Conservation (phyloP, 2,113 vertebrate species). For the Cichladusa arquata region DNA sequence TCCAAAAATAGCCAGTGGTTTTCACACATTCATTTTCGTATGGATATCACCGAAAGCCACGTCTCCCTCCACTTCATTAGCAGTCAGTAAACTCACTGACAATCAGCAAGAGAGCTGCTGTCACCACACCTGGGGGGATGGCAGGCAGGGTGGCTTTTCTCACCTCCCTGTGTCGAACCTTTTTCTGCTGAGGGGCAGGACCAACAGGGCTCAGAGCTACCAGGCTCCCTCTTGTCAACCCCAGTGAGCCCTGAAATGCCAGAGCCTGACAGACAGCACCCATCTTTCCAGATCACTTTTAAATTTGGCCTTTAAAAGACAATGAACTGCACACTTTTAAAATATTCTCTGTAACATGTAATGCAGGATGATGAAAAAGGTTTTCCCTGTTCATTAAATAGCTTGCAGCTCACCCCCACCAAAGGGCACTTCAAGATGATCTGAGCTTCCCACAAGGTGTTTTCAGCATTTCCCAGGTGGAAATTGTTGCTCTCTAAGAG, state of each 20-base stretch:
- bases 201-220: neutral
- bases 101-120: conserved; percentile 7
- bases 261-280: neutral
- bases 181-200: neutral
- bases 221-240: neutral
- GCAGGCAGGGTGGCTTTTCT: neutral
- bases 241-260: neutral
- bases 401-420: neutral
- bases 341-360: neutral
- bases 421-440: neutral
- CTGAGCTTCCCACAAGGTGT: neutral
- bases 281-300: neutral
- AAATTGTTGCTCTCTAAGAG: neutral
- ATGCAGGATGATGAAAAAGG: neutral
- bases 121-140: neutral
- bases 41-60: neutral
- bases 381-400: neutral
- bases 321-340: neutral
- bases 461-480: neutral
- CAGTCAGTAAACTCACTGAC: conserved; percentile 42
- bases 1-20: neutral
- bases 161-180: rapidly evolving
- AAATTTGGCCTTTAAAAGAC: neutral
- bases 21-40: neutral
- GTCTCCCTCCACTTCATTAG: conserved; percentile 21